These are phyloP conservation scores for Tinea trinotella DNA, from an alignment of 2,888 invertebrate species.

Conservation along the genomic window DNA sequence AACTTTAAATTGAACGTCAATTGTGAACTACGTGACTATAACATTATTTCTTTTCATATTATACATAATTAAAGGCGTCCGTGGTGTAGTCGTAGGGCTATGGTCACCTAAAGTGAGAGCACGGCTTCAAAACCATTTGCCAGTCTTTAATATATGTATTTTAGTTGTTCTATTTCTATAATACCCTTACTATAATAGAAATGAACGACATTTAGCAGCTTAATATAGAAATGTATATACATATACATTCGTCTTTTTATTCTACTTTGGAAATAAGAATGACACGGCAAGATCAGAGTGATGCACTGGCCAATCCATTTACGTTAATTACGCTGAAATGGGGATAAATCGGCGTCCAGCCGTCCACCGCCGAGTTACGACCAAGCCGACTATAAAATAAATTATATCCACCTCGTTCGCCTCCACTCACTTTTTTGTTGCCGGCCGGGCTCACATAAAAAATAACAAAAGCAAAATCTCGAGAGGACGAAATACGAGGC, in stretches of 20 bases:
- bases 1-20: not conserved
- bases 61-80: too few relatives aligned
- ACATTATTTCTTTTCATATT: too few relatives aligned
- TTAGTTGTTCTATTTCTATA: too few relatives aligned
- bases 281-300: not conserved
- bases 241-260: too few relatives aligned
- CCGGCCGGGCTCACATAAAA: slow-evolving; percentile 41
- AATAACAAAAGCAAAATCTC: slow-evolving; percentile 62
- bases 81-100: too few relatives aligned
- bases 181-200: too few relatives aligned
- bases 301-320: slow-evolving; percentile 61
- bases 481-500: slow-evolving; percentile 71
- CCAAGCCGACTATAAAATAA: slow-evolving; percentile 71
- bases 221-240: too few relatives aligned
- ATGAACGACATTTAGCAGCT: too few relatives aligned
- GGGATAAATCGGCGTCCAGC: slow-evolving; percentile 71
- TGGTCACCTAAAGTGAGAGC: too few relatives aligned
- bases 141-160: too few relatives aligned
- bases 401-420: slow-evolving; percentile 72
- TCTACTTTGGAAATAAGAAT: slow-evolving; percentile 1
- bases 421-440: slow-evolving; percentile 70
- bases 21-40: too few relatives aligned
- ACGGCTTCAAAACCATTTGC: too few relatives aligned
- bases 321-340: slow-evolving; percentile 69
- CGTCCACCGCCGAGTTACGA: slow-evolving; percentile 71